These are phyloP conservation scores for Gadopsis bispinosus DNA, from an alignment of 2,797 vertebrate genomes.

Conservation along the genomic window DNA sequence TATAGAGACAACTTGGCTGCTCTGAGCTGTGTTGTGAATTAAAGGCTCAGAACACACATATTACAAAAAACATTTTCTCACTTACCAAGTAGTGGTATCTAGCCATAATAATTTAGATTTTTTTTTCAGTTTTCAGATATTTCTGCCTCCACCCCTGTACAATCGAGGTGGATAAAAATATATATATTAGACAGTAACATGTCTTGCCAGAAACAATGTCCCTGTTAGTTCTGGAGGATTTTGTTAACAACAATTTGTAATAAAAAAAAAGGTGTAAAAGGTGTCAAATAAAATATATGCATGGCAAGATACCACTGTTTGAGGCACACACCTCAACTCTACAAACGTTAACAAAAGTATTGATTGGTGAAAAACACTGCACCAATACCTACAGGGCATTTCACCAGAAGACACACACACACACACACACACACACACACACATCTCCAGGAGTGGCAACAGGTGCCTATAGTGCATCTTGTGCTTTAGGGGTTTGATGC, in stretches of 20 bases:
- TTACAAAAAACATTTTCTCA: neutral
- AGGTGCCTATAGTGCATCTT: slow-evolving; percentile 43
- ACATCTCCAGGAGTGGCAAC: slow-evolving; percentile 40
- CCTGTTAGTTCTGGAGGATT: neutral
- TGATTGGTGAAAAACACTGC: slow-evolving; percentile 18
- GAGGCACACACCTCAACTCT: neutral
- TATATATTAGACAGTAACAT: neutral
- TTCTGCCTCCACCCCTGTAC: neutral
- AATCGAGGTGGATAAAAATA: slow-evolving; percentile 18
- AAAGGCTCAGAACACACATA: slow-evolving; percentile 1
- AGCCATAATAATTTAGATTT: neutral
- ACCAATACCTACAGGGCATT: slow-evolving; percentile 2
- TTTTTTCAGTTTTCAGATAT: slow-evolving; percentile 2
- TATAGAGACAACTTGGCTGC: neutral
- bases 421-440: slow-evolving; percentile 15
- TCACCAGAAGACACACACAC: neutral
- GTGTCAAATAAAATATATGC: neutral
- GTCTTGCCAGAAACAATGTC: slow-evolving; percentile 1
- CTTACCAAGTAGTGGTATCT: neutral
- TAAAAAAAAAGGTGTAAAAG: neutral
- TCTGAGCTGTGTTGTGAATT: neutral
- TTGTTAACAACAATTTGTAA: neutral
- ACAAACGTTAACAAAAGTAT: slow-evolving; percentile 27
- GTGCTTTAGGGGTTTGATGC: slow-evolving; percentile 50
- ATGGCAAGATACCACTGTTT: neutral